Evolutionary conservation across 1,140 invertebrate genomes (phyloP).

Genomic region (Panulirus ornatus): DNA sequence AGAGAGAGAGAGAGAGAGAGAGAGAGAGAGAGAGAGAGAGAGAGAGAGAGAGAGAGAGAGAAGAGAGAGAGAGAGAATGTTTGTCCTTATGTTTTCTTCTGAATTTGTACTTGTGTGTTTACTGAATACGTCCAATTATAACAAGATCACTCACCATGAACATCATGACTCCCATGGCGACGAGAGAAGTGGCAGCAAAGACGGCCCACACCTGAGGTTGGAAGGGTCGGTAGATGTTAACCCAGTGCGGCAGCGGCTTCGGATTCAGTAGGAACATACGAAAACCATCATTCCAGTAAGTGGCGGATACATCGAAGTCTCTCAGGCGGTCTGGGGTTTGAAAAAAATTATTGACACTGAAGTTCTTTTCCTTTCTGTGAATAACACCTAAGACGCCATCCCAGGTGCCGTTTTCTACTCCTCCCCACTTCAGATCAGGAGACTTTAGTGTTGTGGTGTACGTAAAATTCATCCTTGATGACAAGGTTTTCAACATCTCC

Average conservation of each 20-base stretch:
- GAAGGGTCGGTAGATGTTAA: constrained; percentile 48
- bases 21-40: too few relatives aligned
- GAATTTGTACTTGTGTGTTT: too few relatives aligned
- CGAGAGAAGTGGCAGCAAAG: neutral
- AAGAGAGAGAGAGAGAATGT: too few relatives aligned
- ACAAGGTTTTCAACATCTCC: neutral
- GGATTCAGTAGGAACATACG: neutral
- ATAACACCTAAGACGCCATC: constrained; percentile 38
- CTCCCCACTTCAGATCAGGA: constrained; percentile 50
- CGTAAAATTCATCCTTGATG: neutral
- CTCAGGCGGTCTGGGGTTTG: neutral
- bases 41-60: too few relatives aligned
- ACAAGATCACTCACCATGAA: neutral
- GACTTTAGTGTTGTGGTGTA: constrained; percentile 40
- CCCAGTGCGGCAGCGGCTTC: neutral
- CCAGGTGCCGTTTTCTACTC: constrained; percentile 53
- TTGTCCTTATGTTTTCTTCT: too few relatives aligned
- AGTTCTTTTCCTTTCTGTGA: neutral
- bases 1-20: too few relatives aligned
- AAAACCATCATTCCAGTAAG: neutral
- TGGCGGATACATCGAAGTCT: neutral
- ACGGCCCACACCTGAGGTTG: constrained; percentile 28
- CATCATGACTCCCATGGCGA: constrained; percentile 12
- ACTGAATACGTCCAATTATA: too few relatives aligned
- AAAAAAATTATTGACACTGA: neutral